Conservation (phyloP, 2,113 vertebrate species). For the Edolisoma coerulescens region DNA sequence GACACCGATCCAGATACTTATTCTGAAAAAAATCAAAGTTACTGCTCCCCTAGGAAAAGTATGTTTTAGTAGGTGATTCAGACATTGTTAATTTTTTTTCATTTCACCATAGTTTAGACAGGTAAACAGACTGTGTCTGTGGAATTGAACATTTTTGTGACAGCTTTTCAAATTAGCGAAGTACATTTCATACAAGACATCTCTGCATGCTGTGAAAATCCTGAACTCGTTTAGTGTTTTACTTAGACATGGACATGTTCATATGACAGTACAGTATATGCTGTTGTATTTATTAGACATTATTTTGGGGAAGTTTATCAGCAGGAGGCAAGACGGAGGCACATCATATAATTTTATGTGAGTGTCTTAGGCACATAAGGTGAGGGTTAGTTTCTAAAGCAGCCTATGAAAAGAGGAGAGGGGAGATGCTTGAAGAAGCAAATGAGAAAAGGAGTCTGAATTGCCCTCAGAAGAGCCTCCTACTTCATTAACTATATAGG, state of each 20-base stretch:
- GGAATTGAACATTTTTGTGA: not conserved
- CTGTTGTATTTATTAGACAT: not conserved
- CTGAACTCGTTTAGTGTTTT: not conserved
- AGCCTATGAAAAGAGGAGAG: not conserved
- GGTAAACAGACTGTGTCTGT: conserved; percentile 29
- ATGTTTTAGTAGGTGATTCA: conserved; percentile 2
- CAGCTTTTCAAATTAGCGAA: conserved; percentile 25
- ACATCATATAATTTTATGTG: not conserved
- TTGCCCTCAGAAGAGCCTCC: not conserved
- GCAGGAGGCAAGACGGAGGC: not conserved
- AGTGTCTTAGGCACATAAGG: not conserved
- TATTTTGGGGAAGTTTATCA: not conserved
- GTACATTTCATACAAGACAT: not conserved
- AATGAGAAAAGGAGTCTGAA: not conserved
- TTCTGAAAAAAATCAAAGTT: conserved; percentile 4
- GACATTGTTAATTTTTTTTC: not conserved
- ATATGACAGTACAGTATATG: not conserved
- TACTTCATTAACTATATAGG: not conserved
- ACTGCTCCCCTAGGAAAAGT: not conserved
- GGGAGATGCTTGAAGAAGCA: not conserved
- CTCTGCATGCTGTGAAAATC: not conserved
- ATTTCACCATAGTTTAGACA: not conserved
- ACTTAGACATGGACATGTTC: not conserved
- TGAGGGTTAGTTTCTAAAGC: not conserved
- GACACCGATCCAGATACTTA: not conserved